phyloP scores from a whole-genome alignment of 2,797 vertebrate species.

The Poecilia velifera region DNA sequence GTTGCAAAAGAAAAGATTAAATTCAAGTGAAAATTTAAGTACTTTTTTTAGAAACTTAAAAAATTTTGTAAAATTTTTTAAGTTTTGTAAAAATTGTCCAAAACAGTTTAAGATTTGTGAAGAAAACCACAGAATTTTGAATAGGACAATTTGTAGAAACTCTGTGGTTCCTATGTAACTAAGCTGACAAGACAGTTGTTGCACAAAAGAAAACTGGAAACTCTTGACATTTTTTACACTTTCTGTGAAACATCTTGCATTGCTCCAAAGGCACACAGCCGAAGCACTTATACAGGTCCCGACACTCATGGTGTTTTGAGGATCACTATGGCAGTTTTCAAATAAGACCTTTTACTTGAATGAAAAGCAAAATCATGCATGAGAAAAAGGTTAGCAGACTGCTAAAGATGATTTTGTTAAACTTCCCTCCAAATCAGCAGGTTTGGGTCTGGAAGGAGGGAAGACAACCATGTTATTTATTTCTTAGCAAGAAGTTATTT shows the following conservation, averaged over 20 bases:
- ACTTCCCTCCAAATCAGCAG: constrained; percentile 88
- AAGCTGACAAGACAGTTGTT: not conserved
- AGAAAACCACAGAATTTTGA: not conserved
- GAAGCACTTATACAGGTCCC: constrained; percentile 78
- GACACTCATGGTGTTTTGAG: constrained; percentile 78
- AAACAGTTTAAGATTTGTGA: not conserved
- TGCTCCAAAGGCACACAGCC: constrained; percentile 79
- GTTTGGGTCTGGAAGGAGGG: constrained; percentile 88
- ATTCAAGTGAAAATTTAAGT: not conserved
- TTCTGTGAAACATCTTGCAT: constrained; percentile 63
- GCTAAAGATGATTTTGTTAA: constrained; percentile 91
- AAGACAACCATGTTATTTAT: constrained; percentile 83
- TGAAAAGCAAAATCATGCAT: constrained; percentile 78
- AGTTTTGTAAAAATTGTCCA: not conserved
- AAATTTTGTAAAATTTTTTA: no score
- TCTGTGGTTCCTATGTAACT: not conserved
- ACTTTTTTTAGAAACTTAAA: not conserved
- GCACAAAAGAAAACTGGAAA: constrained; percentile 5
- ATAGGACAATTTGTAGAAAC: not conserved
- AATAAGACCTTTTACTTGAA: constrained; percentile 81
- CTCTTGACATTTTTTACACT: constrained; percentile 65
- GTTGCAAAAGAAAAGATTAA: not conserved
- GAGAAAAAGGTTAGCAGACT: constrained; percentile 84
- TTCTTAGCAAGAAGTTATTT: constrained; percentile 79
- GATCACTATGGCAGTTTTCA: constrained; percentile 82